Base-by-base conservation (phyloP, 2,888 invertebrate species). In the Stenodema calcarata region DNA sequence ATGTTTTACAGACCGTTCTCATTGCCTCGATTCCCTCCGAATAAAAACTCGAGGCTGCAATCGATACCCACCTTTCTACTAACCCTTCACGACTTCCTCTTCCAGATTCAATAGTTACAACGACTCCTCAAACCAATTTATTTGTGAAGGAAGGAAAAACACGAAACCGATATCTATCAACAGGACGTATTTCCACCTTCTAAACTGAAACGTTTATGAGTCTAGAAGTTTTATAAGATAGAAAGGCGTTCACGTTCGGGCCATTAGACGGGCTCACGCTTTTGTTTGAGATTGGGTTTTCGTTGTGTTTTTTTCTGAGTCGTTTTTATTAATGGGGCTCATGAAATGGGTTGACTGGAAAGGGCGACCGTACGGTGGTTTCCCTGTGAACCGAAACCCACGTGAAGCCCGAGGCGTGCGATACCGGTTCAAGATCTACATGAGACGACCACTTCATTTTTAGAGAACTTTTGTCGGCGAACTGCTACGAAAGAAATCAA, bases 41-140 rank as follows among this genome's bases (percentile, higher is more conserved):
- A 62, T 62, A 23, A 18, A 75, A 75, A 75, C 41, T 41, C 73
- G 14, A 75, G 41, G 41, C 16, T 75, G 73, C 30, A 75, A 75
- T 75, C 73, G 73, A 75, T 75, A 35, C 73, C n/a, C n/a, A n/a
- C n/a, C 73, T 75, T 75, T 75, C 73, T 62, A 75, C 30, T 75
- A n/a, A 35, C 30, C 73, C 73, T 75, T 75, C 73, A 75, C 73
- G 73, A 75, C 73, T 75, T 75, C 41, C 73, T 75, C 73, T 75
- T 18, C 41, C 73, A 41, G 73, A 75, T 75, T 75, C 41, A 41
- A 75, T 75, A 75, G 35, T 62, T 62, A 23, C 23, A 23, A 18
- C 35, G 35, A 75, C 73, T 75, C 41, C 73, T 75, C 73, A 41
- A 75, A 75, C 35, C 73, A 75, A 75, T 41, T 75, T 41, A 75